These are phyloP conservation scores for Ciconia nigra DNA, from an alignment of 2,797 vertebrate species.

Conservation along the genomic window DNA sequence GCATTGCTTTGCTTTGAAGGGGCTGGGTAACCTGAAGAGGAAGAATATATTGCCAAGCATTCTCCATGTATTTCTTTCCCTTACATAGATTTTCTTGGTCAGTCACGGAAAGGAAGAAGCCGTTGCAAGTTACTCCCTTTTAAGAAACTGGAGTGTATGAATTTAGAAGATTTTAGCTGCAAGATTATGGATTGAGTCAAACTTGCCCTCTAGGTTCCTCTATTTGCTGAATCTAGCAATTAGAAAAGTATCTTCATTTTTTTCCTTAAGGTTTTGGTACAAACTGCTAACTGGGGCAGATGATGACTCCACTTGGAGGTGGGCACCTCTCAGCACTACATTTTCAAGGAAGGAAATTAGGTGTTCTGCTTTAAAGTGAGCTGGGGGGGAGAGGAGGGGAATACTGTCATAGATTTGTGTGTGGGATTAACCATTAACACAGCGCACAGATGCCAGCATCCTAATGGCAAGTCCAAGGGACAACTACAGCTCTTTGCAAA, in stretches of 20 bases:
- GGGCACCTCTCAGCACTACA: neutral
- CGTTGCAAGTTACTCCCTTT: neutral
- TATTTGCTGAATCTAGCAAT: neutral
- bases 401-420: neutral
- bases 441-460: neutral
- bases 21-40: neutral
- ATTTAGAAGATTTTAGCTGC: neutral
- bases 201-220: neutral
- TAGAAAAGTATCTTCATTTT: neutral
- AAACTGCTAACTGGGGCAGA: slow-evolving; percentile 3
- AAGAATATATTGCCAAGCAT: neutral
- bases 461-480: neutral
- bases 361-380: neutral
- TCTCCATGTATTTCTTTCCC: neutral
- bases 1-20: neutral
- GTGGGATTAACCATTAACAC: neutral
- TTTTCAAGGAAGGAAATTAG: neutral
- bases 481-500: neutral
- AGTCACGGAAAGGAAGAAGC: neutral
- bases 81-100: neutral
- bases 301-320: neutral
- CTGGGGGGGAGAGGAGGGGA: accelerated
- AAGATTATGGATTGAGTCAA: neutral
- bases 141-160: neutral
- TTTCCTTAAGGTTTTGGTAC: neutral